A percentile compares a stretch with the other conserved stretches of the same genome.
These are phyloP conservation scores for Araneus ventricosus DNA, from an alignment of 1,140 invertebrate genomes.

Conservation along the genomic window DNA sequence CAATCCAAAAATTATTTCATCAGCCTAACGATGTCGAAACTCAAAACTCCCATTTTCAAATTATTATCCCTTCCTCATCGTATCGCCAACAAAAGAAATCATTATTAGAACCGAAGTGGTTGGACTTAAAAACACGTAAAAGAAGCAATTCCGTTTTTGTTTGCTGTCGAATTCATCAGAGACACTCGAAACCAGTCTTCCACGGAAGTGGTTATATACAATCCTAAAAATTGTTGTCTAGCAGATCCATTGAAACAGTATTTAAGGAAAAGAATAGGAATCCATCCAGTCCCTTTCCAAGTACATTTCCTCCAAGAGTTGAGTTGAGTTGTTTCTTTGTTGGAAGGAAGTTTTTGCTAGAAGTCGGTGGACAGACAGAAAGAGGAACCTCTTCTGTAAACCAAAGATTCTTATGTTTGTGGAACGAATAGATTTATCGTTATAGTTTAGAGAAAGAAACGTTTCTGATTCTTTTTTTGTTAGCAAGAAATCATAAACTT, in stretches of 20 bases:
- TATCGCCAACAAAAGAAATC: slow-evolving; percentile 1
- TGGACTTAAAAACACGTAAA: slow-evolving; percentile 1
- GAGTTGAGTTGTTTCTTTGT: slow-evolving; percentile 23
- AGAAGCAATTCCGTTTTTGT: neutral
- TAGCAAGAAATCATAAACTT: slow-evolving; percentile 49
- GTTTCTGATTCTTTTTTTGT: slow-evolving; percentile 1
- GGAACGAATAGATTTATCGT: slow-evolving; percentile 44
- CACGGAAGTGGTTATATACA: slow-evolving; percentile 28
- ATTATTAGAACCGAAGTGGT: slow-evolving; percentile 36
- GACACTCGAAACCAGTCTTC: slow-evolving; percentile 26
- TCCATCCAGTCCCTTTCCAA: neutral
- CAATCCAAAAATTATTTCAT: neutral
- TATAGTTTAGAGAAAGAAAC: slow-evolving; percentile 36
- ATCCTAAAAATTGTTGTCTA: slow-evolving; percentile 39
- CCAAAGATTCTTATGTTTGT: slow-evolving; percentile 43
- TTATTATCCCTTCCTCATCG: neutral
- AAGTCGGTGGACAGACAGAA: slow-evolving; percentile 1
- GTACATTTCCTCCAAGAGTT: neutral
- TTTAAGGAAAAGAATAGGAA: slow-evolving; percentile 41
- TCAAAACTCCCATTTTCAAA: slow-evolving; percentile 18
- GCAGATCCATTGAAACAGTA: slow-evolving; percentile 29
- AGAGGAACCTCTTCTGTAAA: neutral
- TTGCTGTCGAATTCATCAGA: neutral
- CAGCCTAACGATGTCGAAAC: neutral
- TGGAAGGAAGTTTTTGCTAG: neutral